A percentile compares a stretch with the other conserved stretches of the same genome.
Evolutionary conservation across 1,140 invertebrate species (phyloP).

Genomic region (Hypothenemus hampei): DNA sequence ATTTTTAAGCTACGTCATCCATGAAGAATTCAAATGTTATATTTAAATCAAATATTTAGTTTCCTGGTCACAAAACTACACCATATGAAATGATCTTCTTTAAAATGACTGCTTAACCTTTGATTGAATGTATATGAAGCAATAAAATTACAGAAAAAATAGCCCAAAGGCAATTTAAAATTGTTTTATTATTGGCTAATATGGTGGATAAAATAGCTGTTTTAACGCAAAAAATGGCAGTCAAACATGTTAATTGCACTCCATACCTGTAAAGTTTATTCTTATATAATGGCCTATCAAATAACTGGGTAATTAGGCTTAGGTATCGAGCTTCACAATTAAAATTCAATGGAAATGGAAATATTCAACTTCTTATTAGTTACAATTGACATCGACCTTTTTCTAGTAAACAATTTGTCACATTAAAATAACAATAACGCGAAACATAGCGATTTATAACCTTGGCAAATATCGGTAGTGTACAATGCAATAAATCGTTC

Average conservation of each 20-base stretch:
- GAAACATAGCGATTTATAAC: no score
- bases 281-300: conserved; percentile 18
- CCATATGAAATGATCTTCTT: no score
- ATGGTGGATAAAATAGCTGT: conserved; percentile 3
- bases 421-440: no score
- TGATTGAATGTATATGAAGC: conserved; percentile 11
- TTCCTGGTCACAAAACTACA: no score
- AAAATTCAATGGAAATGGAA: not conserved
- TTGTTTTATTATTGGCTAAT: conserved; percentile 20
- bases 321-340: not conserved
- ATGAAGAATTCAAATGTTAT: no score
- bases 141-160: conserved; percentile 14
- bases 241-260: conserved; percentile 16
- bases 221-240: conserved; percentile 14
- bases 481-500: no score
- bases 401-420: no score
- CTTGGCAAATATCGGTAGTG: no score
- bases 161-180: conserved; percentile 6
- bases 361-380: no score
- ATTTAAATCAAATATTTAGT: no score
- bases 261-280: conserved; percentile 23
- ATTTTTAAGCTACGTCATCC: no score
- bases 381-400: no score
- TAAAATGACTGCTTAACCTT: conserved; percentile 14
- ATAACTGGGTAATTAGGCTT: conserved; percentile 8